Evolutionary conservation across 2,888 invertebrate species (phyloP).

Genomic region (Spilarctia lutea): DNA sequence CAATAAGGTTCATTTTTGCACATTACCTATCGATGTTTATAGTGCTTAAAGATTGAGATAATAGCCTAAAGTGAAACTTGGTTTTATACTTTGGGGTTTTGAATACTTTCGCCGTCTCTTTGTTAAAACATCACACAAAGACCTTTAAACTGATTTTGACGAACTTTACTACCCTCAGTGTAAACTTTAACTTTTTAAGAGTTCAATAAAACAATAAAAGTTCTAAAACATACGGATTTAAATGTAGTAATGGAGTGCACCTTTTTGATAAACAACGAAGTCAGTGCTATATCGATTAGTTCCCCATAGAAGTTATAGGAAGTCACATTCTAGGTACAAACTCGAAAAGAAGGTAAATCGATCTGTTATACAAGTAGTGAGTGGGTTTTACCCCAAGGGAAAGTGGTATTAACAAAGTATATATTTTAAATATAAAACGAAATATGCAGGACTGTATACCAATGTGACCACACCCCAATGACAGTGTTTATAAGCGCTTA

Average conservation of each 20-base stretch:
- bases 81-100: background rate
- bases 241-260: background rate
- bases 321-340: too few relatives aligned
- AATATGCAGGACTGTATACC: background rate
- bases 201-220: background rate
- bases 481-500: conserved; percentile 21
- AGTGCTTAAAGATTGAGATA: background rate
- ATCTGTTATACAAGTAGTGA: background rate
- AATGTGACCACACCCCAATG: conserved; percentile 8
- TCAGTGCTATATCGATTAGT: background rate
- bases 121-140: background rate
- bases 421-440: background rate
- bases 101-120: background rate
- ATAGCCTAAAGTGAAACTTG: background rate
- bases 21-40: background rate
- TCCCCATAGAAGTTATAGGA: too few relatives aligned
- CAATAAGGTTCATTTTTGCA: background rate
- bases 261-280: background rate
- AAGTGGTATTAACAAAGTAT: background rate
- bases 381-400: background rate
- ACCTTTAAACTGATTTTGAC: background rate
- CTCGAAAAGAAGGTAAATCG: background rate
- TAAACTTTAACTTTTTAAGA: background rate
- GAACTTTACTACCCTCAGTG: background rate
- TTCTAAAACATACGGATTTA: background rate